Percentiles rank a stretch among this genome's conserved stretches.
phyloP scores from a whole-genome alignment of 2,888 invertebrate species.

The Diloba caeruleocephala region DNA sequence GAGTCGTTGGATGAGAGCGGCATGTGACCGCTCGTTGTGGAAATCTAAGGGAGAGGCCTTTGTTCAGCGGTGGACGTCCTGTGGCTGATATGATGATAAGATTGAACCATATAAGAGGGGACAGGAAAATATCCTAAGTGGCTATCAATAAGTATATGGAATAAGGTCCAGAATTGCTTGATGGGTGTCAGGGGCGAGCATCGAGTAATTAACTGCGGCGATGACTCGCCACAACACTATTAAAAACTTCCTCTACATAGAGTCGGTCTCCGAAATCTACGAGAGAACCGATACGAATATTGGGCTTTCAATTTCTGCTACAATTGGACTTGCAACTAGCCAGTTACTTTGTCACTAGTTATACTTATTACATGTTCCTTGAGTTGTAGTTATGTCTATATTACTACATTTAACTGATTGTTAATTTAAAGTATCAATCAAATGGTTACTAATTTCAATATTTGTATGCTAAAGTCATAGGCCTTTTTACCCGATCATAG shows the following conservation, averaged over 20 bases:
- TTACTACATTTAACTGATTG: too few species aligned
- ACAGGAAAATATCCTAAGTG: slow-evolving; percentile 25
- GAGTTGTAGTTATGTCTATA: too few species aligned
- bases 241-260: slow-evolving; percentile 58
- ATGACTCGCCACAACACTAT: slow-evolving; percentile 62
- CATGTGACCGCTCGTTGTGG: too few species aligned
- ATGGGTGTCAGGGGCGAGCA: slow-evolving; percentile 34
- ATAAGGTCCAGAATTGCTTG: slow-evolving; percentile 43
- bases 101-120: not conserved
- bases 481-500: too few species aligned
- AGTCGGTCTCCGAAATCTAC: slow-evolving; percentile 21
- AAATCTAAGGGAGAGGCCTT: too few species aligned
- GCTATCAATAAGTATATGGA: slow-evolving; percentile 10
- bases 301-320: slow-evolving; percentile 14
- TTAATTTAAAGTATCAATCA: too few species aligned
- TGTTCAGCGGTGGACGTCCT: too few species aligned
- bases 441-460: too few species aligned
- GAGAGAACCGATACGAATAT: slow-evolving; percentile 2
- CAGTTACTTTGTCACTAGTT: not conserved
- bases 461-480: too few species aligned
- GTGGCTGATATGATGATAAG: too few species aligned
- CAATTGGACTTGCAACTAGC: slow-evolving; percentile 7
- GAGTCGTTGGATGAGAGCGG: too few species aligned
- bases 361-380: too few species aligned
- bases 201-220: slow-evolving; percentile 60